Percentiles rank a stretch among this genome's conserved stretches.
Conservation (phyloP, 2,888 invertebrate species). For the Agrotis clavis region DNA sequence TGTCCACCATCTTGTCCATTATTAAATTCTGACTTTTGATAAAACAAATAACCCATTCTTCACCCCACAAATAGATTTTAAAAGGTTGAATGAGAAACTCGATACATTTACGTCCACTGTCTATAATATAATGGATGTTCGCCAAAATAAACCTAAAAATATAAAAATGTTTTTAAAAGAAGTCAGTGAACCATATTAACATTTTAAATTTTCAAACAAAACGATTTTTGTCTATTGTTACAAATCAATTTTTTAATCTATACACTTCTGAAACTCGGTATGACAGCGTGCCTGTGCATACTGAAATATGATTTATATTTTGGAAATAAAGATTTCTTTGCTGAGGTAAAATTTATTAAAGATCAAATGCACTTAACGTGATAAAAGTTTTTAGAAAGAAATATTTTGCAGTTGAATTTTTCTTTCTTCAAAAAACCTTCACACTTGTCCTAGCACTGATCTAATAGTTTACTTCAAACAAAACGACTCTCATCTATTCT, state of each 20-base stretch:
- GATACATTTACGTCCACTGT: conserved; percentile 26
- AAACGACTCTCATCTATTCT: conserved; percentile 38
- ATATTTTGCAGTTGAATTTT: neutral
- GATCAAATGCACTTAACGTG: neutral
- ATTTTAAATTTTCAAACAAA: conserved; percentile 48
- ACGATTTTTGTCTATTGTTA: conserved; percentile 34
- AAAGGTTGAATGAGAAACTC: conserved; percentile 31
- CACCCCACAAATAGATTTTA: conserved; percentile 36
- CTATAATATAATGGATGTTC: conserved; percentile 37
- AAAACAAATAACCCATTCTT: conserved; percentile 16
- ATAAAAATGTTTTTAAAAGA: conserved; percentile 24
- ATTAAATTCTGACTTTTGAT: conserved; percentile 1
- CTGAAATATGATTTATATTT: neutral
- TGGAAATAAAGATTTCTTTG: neutral
- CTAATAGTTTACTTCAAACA: conserved; percentile 32
- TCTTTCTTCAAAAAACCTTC: no score
- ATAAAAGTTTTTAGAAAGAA: neutral
- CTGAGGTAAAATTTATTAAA: no score
- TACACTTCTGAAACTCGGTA: conserved; percentile 22
- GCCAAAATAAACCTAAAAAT: conserved; percentile 26
- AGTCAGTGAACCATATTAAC: conserved; percentile 57
- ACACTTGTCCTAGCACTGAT: conserved; percentile 18
- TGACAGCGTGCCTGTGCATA: conserved; percentile 19
- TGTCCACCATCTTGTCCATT: neutral
- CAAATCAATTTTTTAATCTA: conserved; percentile 58